These are phyloP conservation scores for Sorex maritimensis DNA, from an alignment of 2,797 vertebrate species.

Conservation along the genomic window DNA sequence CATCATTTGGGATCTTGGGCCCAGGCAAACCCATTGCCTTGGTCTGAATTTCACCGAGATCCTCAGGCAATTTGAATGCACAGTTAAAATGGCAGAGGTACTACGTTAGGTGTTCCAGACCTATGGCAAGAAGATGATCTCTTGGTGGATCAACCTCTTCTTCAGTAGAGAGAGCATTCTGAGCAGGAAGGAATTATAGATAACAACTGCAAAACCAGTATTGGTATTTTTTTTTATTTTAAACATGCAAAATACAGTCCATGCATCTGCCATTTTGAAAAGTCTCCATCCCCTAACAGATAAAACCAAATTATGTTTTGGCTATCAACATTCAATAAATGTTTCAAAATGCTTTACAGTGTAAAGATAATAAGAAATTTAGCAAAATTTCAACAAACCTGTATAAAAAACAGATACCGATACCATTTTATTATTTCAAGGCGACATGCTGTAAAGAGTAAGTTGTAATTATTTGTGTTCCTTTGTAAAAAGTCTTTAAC, in stretches of 20 bases:
- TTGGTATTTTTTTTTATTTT: slow-evolving; percentile 92
- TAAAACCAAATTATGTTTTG: slow-evolving; percentile 91
- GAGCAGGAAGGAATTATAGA: slow-evolving; percentile 88
- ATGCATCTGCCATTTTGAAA: slow-evolving; percentile 93
- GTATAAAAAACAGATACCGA: slow-evolving; percentile 97
- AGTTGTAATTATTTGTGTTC: slow-evolving; percentile 87
- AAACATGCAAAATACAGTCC: slow-evolving; percentile 98
- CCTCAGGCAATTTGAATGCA: not conserved
- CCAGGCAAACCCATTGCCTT: not conserved
- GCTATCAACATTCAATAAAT: slow-evolving; percentile 91
- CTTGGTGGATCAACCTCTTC: slow-evolving; percentile 41
- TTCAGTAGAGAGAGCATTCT: slow-evolving; percentile 75
- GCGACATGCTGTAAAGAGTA: slow-evolving; percentile 94
- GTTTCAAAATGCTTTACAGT: slow-evolving; percentile 97
- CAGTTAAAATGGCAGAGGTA: not conserved
- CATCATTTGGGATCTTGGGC: not conserved
- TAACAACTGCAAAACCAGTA: slow-evolving; percentile 90
- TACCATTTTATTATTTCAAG: slow-evolving; percentile 91
- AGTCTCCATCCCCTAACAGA: slow-evolving; percentile 91
- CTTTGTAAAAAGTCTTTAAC: slow-evolving; percentile 92
- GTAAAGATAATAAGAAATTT: slow-evolving; percentile 99
- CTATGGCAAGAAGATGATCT: slow-evolving; percentile 31
- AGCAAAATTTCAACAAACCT: slow-evolving; percentile 97
- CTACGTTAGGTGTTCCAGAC: slow-evolving; percentile 32
- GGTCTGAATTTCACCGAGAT: slow-evolving; percentile 25